Percentiles rank a stretch among this genome's conserved stretches.
These are phyloP conservation scores for Rosalia funebris DNA, from an alignment of 2,888 invertebrate genomes.

Conservation along the genomic window DNA sequence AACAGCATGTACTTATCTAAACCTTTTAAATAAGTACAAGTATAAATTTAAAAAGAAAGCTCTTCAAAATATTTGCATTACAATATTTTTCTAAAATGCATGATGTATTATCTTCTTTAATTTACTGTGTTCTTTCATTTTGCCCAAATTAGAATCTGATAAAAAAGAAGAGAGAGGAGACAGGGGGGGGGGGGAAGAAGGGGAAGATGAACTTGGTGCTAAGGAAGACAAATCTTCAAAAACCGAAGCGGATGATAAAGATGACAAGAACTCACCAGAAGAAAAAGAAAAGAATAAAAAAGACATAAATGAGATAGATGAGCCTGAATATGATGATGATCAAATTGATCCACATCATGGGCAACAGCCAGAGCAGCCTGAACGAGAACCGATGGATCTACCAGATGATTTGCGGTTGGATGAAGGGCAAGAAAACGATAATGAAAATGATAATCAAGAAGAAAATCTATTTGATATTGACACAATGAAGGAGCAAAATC, in stretches of 20 bases:
- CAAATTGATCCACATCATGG: slow-evolving; percentile 87
- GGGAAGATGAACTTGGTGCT: slow-evolving; percentile 79
- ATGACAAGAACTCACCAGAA: too few species aligned
- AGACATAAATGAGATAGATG: slow-evolving; percentile 86
- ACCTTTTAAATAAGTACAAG: too few species aligned
- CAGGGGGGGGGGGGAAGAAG: slow-evolving; percentile 70
- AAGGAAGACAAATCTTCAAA: slow-evolving; percentile 70
- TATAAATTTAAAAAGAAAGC: too few species aligned
- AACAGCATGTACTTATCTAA: too few species aligned
- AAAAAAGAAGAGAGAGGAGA: slow-evolving; percentile 64
- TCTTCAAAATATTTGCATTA: too few species aligned
- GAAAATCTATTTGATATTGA: slow-evolving; percentile 91
- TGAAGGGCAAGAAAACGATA: slow-evolving; percentile 72
- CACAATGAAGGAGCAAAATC: slow-evolving; percentile 73
- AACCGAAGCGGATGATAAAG: too few species aligned
- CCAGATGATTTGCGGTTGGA: slow-evolving; percentile 89
- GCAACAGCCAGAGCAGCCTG: slow-evolving; percentile 78
- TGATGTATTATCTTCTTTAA: too few species aligned
- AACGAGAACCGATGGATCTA: slow-evolving; percentile 87
- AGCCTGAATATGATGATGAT: slow-evolving; percentile 81
- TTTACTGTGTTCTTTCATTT: too few species aligned
- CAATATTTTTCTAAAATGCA: too few species aligned
- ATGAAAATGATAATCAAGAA: slow-evolving; percentile 72
- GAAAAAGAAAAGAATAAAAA: slow-evolving; percentile 68
- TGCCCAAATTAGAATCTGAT: slow-evolving; percentile 38